Evolutionary conservation across 2,797 vertebrate genomes (phyloP).

Genomic region (Sebastes ruberrimus): DNA sequence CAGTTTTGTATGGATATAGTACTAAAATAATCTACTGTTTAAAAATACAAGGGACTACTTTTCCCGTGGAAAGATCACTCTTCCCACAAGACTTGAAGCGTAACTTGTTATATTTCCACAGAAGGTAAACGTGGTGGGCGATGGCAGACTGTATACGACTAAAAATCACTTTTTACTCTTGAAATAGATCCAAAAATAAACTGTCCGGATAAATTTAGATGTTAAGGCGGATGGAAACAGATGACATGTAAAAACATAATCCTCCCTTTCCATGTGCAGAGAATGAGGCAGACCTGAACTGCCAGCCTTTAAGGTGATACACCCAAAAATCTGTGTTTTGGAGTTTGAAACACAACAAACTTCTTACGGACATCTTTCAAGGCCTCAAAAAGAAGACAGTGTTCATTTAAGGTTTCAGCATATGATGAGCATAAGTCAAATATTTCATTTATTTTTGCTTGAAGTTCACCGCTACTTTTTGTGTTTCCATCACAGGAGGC

Average conservation of each 20-base stretch:
- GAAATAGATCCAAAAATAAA: slow-evolving; percentile 52
- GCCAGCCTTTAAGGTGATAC: background rate
- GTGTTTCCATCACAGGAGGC: slow-evolving; percentile 78
- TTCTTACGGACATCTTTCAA: background rate
- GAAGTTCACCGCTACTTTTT: background rate
- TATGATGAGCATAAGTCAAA: background rate
- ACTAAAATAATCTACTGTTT: slow-evolving; percentile 1
- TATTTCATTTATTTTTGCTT: background rate
- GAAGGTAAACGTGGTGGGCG: slow-evolving; percentile 24
- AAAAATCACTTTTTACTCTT: slow-evolving; percentile 2
- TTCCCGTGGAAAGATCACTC: slow-evolving; percentile 26
- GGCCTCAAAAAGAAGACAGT: background rate
- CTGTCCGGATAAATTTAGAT: slow-evolving; percentile 27
- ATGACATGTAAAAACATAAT: slow-evolving; percentile 13
- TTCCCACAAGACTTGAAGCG: slow-evolving; percentile 26
- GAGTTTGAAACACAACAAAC: background rate
- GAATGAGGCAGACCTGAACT: background rate
- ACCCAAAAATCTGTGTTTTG: background rate
- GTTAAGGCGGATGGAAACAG: background rate
- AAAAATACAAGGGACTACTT: background rate
- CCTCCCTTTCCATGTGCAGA: slow-evolving; percentile 19
- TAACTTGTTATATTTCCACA: slow-evolving; percentile 47
- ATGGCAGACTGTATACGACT: slow-evolving; percentile 2
- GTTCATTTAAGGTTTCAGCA: background rate
- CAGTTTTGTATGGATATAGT: background rate